These are phyloP conservation scores for Rhombomys opimus DNA, from an alignment of 2,113 vertebrate genomes.

Conservation along the genomic window DNA sequence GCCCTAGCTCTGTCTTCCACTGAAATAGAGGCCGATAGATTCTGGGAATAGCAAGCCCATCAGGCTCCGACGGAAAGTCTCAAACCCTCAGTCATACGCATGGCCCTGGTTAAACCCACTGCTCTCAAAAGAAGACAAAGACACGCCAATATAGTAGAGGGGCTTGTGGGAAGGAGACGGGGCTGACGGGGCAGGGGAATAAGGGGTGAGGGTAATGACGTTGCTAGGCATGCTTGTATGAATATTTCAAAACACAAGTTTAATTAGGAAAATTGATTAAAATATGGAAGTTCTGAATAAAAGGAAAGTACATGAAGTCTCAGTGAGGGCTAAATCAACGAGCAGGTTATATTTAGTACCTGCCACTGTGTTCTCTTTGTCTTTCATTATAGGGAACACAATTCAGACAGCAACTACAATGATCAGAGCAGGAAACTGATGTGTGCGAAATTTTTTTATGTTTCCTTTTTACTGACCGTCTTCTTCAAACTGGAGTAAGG, in stretches of 20 bases:
- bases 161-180: too few species aligned
- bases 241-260: background rate
- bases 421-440: background rate
- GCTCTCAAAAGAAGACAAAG: background rate
- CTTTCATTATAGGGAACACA: background rate
- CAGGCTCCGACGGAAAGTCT: background rate
- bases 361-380: background rate
- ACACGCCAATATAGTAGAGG: background rate
- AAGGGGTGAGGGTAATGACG: background rate
- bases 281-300: slow-evolving; percentile 28
- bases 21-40: too few species aligned
- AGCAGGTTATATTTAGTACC: background rate
- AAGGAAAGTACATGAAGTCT: background rate
- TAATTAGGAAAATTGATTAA: background rate
- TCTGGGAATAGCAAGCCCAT: background rate
- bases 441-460: background rate
- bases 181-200: background rate
- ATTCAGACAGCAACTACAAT: background rate
- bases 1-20: too few species aligned
- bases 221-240: background rate
- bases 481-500: background rate
- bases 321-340: background rate
- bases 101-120: background rate
- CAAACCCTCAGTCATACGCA: background rate
- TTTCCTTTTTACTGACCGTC: background rate